Conservation (phyloP, 2,888 invertebrate species). For the Drosophila paranaensis region DNA sequence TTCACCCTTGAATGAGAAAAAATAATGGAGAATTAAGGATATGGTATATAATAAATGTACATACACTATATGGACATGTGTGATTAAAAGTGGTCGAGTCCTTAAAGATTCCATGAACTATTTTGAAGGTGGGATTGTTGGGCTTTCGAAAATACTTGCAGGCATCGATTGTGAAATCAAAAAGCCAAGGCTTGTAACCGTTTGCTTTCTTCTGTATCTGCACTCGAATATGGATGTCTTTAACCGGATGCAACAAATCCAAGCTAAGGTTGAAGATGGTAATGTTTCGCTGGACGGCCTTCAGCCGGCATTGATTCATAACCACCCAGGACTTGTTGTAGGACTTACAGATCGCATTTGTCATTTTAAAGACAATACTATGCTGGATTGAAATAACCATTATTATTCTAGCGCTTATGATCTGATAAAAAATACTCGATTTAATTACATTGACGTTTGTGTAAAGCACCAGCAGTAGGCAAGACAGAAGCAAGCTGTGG, state of each 20-base stretch:
- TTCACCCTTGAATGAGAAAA: background rate
- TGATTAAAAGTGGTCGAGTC: constrained; percentile 22
- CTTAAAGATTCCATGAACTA: background rate
- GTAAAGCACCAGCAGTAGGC: background rate
- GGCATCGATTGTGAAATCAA: background rate
- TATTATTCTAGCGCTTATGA: background rate
- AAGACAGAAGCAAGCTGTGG: background rate
- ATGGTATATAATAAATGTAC: background rate
- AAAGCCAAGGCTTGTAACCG: constrained; percentile 28
- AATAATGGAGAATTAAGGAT: too few species aligned
- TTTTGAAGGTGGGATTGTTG: background rate
- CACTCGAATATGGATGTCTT: background rate
- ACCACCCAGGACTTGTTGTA: constrained; percentile 9
- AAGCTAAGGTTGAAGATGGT: background rate
- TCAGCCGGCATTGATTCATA: constrained; percentile 10
- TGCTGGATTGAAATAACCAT: background rate
- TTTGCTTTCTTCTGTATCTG: constrained; percentile 6
- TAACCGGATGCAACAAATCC: background rate
- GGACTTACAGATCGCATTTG: constrained; percentile 22
- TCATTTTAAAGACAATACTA: constrained; percentile 9
- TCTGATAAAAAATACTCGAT: background rate
- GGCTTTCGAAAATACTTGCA: constrained; percentile 4
- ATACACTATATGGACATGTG: constrained; percentile 41
- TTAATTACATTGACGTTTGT: background rate
- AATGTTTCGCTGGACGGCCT: constrained; percentile 22